Evolutionary conservation across 1,140 invertebrate genomes (phyloP), one percentile per base, ranked within the genome.

Genomic region (Lordiphosa mommai): DNA sequence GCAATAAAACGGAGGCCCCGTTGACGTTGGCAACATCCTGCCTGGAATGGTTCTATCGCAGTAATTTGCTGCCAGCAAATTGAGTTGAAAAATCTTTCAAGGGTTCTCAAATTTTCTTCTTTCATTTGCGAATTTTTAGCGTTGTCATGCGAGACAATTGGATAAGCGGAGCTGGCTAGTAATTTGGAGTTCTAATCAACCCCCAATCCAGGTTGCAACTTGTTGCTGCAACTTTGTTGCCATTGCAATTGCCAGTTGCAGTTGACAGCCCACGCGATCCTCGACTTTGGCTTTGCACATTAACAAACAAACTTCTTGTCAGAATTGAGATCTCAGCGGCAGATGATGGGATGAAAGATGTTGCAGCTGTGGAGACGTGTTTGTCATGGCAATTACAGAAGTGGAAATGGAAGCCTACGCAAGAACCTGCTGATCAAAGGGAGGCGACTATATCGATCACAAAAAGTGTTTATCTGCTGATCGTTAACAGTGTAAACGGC

Each of bases 1-100:
- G 74, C 61, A 82, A 61, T 82, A 76, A 72, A 84, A 84, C 63
- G 52, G 52, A 74, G 61, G 63, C 49, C 63, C 52, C 41, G 60
- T 60, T 52, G 74, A 47, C 43, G 36, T 30, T 69, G 27, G 34
- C 57, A 82, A 67, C 76, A 80, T 76, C 76, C 82, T 80, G 71
- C 61, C 61, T 55, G 47, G 63, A 74, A 76, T 57, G 43, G 61
- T 70, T 74, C 70, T 67, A 71, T 56, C 46, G 66, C 47, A 27
- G 66, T 82, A 66, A 74, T 73, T 73, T 49, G 59, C 55, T 73
- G 60, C 57, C 65, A 53, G 29, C 29, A 63, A 67, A 59, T 48
- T 43, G 48, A 55, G 34, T 23, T 16, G 27, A 7, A 34, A 38
- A 13, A 8, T 46, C 36, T 55, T 46, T 43, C 51, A 63, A 63